These are phyloP conservation scores for Xenopus laevis DNA, from an alignment of 2,113 vertebrate species.

Conservation along the genomic window DNA sequence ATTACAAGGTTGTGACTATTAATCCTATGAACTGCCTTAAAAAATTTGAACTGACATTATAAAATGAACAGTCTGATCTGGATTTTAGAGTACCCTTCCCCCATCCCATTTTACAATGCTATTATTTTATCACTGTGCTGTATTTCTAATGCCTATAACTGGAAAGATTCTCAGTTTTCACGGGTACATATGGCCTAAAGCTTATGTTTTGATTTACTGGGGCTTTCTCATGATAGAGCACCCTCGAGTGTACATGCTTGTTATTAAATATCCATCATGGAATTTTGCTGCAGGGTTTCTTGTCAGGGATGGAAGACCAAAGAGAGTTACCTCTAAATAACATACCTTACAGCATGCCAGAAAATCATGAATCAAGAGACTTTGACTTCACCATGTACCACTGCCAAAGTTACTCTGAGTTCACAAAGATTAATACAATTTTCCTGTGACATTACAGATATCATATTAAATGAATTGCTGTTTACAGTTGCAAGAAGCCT, in stretches of 20 bases:
- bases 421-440: constrained; percentile 7
- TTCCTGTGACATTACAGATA: constrained; percentile 1
- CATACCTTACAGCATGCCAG: constrained; percentile 28
- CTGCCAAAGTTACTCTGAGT: not conserved
- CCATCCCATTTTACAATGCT: too few relatives aligned
- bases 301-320: constrained; percentile 25
- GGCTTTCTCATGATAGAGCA: constrained; percentile 8
- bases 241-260: constrained; percentile 30
- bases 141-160: not conserved
- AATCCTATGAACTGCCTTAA: too few relatives aligned
- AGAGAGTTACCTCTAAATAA: constrained; percentile 12
- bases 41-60: too few relatives aligned
- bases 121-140: too few relatives aligned
- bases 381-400: not conserved
- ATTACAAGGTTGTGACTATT: too few relatives aligned
- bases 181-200: constrained; percentile 17
- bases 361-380: constrained; percentile 18
- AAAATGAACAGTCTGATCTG: too few relatives aligned
- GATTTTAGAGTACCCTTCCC: too few relatives aligned
- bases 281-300: constrained; percentile 49
- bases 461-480: constrained; percentile 1
- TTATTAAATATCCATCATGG: constrained; percentile 36
- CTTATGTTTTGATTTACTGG: constrained; percentile 39
- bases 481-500: too few relatives aligned
- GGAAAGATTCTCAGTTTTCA: constrained; percentile 12